These are phyloP conservation scores for Ichneumon xanthorius DNA, from an alignment of 2,888 invertebrate species.

Conservation along the genomic window DNA sequence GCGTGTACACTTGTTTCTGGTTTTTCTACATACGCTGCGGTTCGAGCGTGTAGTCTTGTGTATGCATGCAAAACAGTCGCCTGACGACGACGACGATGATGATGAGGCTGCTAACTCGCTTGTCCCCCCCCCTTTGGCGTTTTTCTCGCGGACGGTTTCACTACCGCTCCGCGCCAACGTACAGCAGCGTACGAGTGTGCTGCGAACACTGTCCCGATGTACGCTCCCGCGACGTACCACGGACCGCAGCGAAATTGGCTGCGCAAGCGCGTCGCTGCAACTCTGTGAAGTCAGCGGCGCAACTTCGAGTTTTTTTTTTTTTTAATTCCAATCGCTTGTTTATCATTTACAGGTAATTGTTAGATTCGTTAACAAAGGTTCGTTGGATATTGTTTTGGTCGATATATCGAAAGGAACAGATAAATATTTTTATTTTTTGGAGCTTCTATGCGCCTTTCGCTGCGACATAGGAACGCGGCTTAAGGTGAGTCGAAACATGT, in stretches of 20 bases:
- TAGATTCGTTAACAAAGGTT: too few species aligned
- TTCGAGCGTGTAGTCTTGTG: background rate
- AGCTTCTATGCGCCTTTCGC: too few species aligned
- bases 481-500: too few species aligned
- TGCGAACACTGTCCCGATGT: slow-evolving; percentile 63
- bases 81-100: slow-evolving; percentile 29
- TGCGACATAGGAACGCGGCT: too few species aligned
- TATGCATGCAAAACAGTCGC: slow-evolving; percentile 14
- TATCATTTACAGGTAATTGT: too few species aligned
- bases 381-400: too few species aligned
- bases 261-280: background rate
- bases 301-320: too few species aligned
- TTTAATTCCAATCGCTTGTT: too few species aligned
- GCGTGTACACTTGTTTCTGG: slow-evolving; percentile 18
- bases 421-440: too few species aligned
- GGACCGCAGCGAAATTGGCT: background rate
- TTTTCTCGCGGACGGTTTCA: slow-evolving; percentile 28
- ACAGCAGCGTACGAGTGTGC: slow-evolving; percentile 66
- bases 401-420: too few species aligned
- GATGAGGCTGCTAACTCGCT: slow-evolving; percentile 24
- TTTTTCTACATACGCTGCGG: background rate
- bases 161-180: slow-evolving; percentile 31
- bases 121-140: slow-evolving; percentile 12
- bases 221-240: slow-evolving; percentile 6
- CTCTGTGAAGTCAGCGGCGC: too few species aligned